Evolutionary conservation across 2,888 invertebrate species (phyloP), one percentile per base, ranked within the genome.

Genomic region (Glaucopsyche alexis): DNA sequence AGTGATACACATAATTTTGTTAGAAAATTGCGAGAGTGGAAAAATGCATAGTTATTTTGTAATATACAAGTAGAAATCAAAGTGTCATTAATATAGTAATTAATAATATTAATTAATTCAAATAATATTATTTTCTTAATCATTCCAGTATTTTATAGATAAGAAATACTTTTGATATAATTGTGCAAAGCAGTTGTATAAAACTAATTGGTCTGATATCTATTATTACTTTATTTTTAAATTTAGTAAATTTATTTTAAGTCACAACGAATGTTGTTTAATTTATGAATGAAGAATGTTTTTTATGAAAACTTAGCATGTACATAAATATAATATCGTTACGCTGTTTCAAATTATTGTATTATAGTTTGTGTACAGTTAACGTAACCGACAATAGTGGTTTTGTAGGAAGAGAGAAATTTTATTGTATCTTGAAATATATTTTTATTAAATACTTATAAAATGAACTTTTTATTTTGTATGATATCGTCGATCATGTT

Each of bases 111-210:
- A 11, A 29, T 4, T 19, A 11, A 29, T 11, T 7, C 1, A 29
- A 8, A 1, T 60, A 60, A 8, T 55, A 16, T 55, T 60, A 60
- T 29, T 60, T 60, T 60, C 29, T 2, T 13, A 13, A 29, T 60
- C 60, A 60, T 60, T 60, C 60, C 60, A 60, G 29, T 60, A 29
- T 29, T 29, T 60, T 38, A 60, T 60, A 60, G 6, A 29, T 60
- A 50, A 2, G n/a, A 4, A n/a, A 5, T 50, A 29, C 1, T 29
- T 60, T 38, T 38, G 13, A 13, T 38, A 60, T 13, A 38, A 14
- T 60, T 60, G 29, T 60, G 29, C 8, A 47, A 29, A 29, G 29
- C 19, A 60, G 19, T 60, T 60, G 55, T 11, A 1, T 13, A 13
- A 60, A 29, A 13, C 29, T 38, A 1, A 38, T 60, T 29, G 55